Evolutionary conservation across 2,888 invertebrate species (phyloP).

Genomic region (Monoplex corrugatus): DNA sequence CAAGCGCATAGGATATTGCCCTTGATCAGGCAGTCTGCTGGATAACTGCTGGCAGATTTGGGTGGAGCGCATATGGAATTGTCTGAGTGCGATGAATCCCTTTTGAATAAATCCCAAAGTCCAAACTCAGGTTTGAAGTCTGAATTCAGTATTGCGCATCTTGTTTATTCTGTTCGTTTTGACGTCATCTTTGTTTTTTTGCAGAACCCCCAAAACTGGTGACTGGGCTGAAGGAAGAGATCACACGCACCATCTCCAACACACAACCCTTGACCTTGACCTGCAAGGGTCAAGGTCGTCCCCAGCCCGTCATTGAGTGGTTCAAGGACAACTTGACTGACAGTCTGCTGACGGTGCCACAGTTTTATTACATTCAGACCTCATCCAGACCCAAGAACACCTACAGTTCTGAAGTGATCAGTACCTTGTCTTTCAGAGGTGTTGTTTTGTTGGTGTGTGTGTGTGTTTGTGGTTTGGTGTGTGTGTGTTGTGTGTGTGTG

Average conservation of each 20-base stretch:
- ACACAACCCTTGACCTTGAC: conserved; percentile 61
- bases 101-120: too few species aligned
- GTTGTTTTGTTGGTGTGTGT: background rate
- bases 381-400: conserved; percentile 55
- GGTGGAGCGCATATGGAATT: too few species aligned
- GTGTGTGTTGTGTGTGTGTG: background rate
- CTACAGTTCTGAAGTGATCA: conserved; percentile 65
- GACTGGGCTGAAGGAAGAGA: conserved; percentile 54
- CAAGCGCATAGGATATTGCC: too few species aligned
- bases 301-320: conserved; percentile 71
- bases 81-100: too few species aligned
- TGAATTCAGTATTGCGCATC: too few species aligned
- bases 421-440: conserved; percentile 61
- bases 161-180: background rate
- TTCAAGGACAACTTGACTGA: conserved; percentile 65
- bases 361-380: conserved; percentile 63
- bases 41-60: too few species aligned
- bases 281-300: conserved; percentile 71
- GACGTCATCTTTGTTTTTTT: background rate
- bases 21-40: too few species aligned
- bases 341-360: conserved; percentile 59
- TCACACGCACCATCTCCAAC: conserved; percentile 63
- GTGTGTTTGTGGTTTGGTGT: background rate
- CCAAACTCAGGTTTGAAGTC: too few species aligned
- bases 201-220: conserved; percentile 67